Evolutionary conservation across 53 echinoderm and acorn worm species (phyloP).

Genomic region (Astropecten irregularis): DNA sequence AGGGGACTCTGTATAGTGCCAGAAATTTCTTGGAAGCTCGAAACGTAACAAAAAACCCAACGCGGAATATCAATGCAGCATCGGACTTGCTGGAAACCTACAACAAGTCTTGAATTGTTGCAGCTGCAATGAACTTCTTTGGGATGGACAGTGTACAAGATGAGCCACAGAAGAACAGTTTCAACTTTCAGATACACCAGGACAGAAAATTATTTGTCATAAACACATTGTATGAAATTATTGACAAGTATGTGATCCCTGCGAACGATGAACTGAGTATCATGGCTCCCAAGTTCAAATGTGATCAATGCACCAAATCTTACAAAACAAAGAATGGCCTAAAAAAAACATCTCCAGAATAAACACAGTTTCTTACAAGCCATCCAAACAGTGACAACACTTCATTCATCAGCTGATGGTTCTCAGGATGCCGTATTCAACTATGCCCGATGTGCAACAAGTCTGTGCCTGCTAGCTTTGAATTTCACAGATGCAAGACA

Average conservation of each 20-base stretch:
- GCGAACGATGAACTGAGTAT: slow-evolving; percentile 40
- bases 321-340: slow-evolving; percentile 51
- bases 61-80: slow-evolving; percentile 64
- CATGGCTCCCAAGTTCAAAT: slow-evolving; percentile 27
- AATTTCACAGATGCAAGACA: slow-evolving; percentile 61
- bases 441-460: slow-evolving; percentile 52
- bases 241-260: slow-evolving; percentile 63
- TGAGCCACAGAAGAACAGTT: slow-evolving; percentile 46
- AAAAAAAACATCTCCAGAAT: slow-evolving; percentile 33
- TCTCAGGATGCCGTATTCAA: slow-evolving; percentile 33
- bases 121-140: slow-evolving; percentile 70
- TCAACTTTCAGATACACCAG: slow-evolving; percentile 31
- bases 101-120: slow-evolving; percentile 48
- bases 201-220: slow-evolving; percentile 32
- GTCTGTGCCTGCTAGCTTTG: slow-evolving; percentile 48
- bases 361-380: slow-evolving; percentile 33
- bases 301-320: slow-evolving; percentile 31
- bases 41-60: slow-evolving; percentile 66
- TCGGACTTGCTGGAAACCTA: slow-evolving; percentile 44
- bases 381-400: background rate
- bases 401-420: background rate
- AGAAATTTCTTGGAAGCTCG: slow-evolving; percentile 55
- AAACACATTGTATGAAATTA: slow-evolving; percentile 20
- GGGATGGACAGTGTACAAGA: slow-evolving; percentile 19
- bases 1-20: slow-evolving; percentile 52